Evolutionary conservation across 2,797 vertebrate genomes (phyloP).

Genomic region (Girardinus metallicus): DNA sequence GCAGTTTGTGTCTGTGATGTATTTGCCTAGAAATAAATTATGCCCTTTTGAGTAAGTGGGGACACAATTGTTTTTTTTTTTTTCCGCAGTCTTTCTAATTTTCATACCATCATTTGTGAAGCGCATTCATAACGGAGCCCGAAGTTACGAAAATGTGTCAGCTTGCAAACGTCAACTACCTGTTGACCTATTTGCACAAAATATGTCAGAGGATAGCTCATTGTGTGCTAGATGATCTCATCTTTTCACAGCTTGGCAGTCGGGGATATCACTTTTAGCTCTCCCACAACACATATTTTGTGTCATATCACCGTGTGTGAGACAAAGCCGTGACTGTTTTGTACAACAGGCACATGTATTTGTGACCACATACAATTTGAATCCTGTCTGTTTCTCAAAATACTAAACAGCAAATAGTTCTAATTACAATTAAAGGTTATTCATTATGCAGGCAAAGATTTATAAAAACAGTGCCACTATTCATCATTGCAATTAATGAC

Average conservation of each 20-base stretch:
- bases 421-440: constrained; percentile 55
- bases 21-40: constrained; percentile 38
- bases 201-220: constrained; percentile 48
- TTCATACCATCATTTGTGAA: constrained; percentile 3
- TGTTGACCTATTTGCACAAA: constrained; percentile 53
- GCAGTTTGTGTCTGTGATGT: constrained; percentile 40
- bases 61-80: constrained; percentile 10
- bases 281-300: constrained; percentile 5
- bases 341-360: constrained; percentile 2
- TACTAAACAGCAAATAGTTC: constrained; percentile 44
- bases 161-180: constrained; percentile 18
- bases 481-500: constrained; percentile 61
- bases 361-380: constrained; percentile 28
- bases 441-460: constrained; percentile 61
- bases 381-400: constrained; percentile 54
- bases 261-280: constrained; percentile 6
- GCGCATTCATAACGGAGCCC: not conserved
- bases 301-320: constrained; percentile 13
- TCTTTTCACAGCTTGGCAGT: constrained; percentile 36
- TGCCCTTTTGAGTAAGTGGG: constrained; percentile 17
- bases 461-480: constrained; percentile 57
- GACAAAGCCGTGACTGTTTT: constrained; percentile 8
- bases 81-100: not conserved
- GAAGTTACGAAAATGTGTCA: not conserved
- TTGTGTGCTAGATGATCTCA: constrained; percentile 57